These are phyloP conservation scores for Phymorhynchus buccinoides DNA, from an alignment of 1,140 invertebrate genomes.

Conservation along the genomic window DNA sequence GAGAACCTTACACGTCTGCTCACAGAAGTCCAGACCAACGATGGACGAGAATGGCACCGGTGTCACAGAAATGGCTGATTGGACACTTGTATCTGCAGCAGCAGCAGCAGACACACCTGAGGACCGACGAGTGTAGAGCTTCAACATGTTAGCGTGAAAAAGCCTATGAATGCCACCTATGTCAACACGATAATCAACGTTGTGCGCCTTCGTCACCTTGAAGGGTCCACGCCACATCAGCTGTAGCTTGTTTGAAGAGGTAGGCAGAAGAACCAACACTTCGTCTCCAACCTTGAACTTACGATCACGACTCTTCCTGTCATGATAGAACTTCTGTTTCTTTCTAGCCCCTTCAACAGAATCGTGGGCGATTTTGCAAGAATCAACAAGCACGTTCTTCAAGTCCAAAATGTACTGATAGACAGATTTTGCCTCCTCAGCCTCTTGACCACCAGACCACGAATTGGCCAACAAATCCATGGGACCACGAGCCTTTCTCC, in stretches of 20 bases:
- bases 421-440: conserved; percentile 43
- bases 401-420: conserved; percentile 38
- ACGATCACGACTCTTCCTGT: conserved; percentile 11
- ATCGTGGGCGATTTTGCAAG: conserved; percentile 37
- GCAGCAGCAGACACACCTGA: background rate
- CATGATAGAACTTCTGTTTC: conserved; percentile 25
- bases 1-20: background rate
- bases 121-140: no score
- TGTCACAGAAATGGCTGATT: no score
- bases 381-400: background rate
- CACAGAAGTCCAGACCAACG: background rate
- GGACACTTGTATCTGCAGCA: background rate
- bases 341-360: background rate
- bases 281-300: conserved; percentile 44
- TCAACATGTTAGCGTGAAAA: conserved; percentile 1
- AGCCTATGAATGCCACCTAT: background rate
- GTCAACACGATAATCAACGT: background rate
- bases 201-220: background rate
- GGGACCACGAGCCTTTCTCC: conserved; percentile 27
- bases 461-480: conserved; percentile 46
- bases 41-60: background rate
- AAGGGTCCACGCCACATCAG: conserved; percentile 47
- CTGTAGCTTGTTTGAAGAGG: conserved; percentile 42
- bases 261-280: conserved; percentile 40
- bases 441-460: conserved; percentile 47